Evolutionary conservation across 2,113 vertebrate species (phyloP), one percentile per base, ranked within the genome.

Genomic region (Monopterus albus): DNA sequence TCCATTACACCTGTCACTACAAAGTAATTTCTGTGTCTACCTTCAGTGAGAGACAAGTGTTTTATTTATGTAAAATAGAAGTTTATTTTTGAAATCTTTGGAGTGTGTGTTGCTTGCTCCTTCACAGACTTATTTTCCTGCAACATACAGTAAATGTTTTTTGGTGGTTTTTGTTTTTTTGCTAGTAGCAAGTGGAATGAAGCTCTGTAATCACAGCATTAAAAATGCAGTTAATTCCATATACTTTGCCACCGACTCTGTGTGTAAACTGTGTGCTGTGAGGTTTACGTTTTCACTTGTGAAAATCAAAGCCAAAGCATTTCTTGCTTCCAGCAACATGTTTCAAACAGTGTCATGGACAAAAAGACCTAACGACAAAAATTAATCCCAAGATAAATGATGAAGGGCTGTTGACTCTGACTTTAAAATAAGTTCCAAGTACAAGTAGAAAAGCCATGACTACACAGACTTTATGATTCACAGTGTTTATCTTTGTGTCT

Each of bases 391-490:
- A 80, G 69, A 80, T 82, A 60, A 82, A 87, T n/a, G n/a, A n/a
- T n/a, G n/a, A 84, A 64, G 65, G 33, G 26, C 58, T 70, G 72
- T 69, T 65, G 49, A 67, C 74, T 62, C 63, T 40, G 25, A 38
- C 50, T 79, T 66, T 59, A 53, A 88, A 89, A 91, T 79, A 29
- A 46, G 82, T 78, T 59, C 83, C 86, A 85, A 43, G 35, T 85
- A 82, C 45, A 68, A 23, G 51, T 21, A n/a, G 15, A 38, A 84
- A 82, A 88, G 84, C 63, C 78, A 50, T 72, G 73, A 82, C 63
- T 69, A 49, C 23, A 66, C 67, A 59, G 51, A 69, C 43, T 74
- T 25, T 58, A 47, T 38, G 57, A 72, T 68, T 79, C 26, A 18
- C 17, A 55, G 49, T 84, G 81, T 79, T 67, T 80, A 63, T 58